Evolutionary conservation across 1,140 invertebrate species (phyloP).

Genomic region (Ceratoteleas bidentatus): DNA sequence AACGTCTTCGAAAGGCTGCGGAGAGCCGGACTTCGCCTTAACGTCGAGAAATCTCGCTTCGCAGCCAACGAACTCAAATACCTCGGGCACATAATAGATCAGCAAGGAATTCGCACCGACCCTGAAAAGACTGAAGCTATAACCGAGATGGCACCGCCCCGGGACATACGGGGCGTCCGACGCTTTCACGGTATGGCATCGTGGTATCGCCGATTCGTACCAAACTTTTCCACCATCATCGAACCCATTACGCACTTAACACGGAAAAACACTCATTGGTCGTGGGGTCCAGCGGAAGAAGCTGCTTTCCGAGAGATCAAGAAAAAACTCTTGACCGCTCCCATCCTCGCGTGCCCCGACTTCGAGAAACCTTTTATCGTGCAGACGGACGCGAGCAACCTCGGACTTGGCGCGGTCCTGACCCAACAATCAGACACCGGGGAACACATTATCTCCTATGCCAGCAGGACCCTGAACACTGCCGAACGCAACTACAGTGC

Average conservation of each 20-base stretch:
- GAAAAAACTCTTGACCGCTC: background rate
- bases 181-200: too few species aligned
- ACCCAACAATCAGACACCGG: background rate
- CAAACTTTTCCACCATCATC: too few species aligned
- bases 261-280: background rate
- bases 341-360: background rate
- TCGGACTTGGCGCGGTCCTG: background rate
- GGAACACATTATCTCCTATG: background rate
- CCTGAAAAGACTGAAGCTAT: too few species aligned
- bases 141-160: too few species aligned
- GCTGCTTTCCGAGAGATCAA: background rate
- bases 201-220: too few species aligned
- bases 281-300: background rate
- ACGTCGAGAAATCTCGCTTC: too few species aligned
- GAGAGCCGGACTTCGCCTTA: background rate
- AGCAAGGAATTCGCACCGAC: too few species aligned
- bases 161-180: too few species aligned
- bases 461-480: background rate
- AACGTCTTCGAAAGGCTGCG: too few species aligned
- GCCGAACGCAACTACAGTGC: background rate
- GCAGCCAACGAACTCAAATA: too few species aligned
- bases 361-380: background rate
- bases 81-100: too few species aligned
- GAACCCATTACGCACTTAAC: background rate
- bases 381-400: background rate